These are phyloP conservation scores for Nudaria mundana DNA, from an alignment of 2,888 invertebrate genomes.

Conservation along the genomic window DNA sequence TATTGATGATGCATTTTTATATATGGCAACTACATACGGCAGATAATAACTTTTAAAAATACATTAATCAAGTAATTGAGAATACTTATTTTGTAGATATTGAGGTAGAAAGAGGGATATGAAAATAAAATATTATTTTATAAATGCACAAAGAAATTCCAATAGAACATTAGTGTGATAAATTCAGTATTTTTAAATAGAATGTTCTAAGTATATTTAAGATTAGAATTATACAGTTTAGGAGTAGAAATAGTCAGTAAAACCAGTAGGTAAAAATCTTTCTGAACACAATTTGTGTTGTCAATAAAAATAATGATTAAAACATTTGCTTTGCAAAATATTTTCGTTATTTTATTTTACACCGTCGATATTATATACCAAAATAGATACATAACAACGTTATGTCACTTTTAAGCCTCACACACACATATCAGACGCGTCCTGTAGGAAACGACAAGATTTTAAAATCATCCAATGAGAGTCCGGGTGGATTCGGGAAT, in stretches of 20 bases:
- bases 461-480: no score
- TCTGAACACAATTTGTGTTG: slow-evolving; percentile 11
- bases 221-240: slow-evolving; percentile 15
- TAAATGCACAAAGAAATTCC: slow-evolving; percentile 20
- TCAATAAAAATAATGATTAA: slow-evolving; percentile 16
- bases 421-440: no score
- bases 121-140: slow-evolving; percentile 12
- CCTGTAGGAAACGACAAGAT: no score
- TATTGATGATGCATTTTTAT: slow-evolving; percentile 12
- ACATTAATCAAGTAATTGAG: slow-evolving; percentile 14
- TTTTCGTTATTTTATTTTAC: slow-evolving; percentile 12
- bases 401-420: slow-evolving; percentile 9
- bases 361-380: slow-evolving; percentile 6
- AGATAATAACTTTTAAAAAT: slow-evolving; percentile 11
- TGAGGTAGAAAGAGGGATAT: slow-evolving; percentile 36
- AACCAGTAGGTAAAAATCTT: slow-evolving; percentile 12
- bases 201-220: neutral
- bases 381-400: slow-evolving; percentile 20
- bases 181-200: neutral
- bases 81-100: slow-evolving; percentile 10
- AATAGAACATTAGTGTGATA: neutral
- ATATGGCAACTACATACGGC: slow-evolving; percentile 32
- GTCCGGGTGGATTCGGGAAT: no score
- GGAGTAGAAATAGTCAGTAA: slow-evolving; percentile 4
- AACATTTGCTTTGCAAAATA: slow-evolving; percentile 13